Conservation (phyloP, 2,113 vertebrate genomes). For the Sinocyclocheilus rhinocerous region DNA sequence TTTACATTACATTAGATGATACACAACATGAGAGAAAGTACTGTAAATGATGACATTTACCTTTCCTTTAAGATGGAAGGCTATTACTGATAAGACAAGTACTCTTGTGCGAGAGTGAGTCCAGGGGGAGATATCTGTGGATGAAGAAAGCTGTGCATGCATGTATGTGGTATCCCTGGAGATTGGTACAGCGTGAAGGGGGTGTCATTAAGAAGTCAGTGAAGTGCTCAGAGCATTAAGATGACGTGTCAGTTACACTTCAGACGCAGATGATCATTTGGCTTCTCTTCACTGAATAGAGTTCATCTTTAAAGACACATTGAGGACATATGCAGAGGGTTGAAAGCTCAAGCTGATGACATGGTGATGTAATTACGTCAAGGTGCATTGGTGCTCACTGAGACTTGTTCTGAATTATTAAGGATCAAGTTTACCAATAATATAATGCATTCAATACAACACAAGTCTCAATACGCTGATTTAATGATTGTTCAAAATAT, state of each 20-base stretch:
- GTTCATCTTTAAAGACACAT: background rate
- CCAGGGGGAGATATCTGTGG: background rate
- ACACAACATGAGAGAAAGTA: background rate
- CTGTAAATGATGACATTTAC: background rate
- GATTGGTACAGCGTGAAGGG: background rate
- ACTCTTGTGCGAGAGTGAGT: background rate
- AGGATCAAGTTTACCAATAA: background rate
- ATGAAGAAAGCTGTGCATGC: background rate
- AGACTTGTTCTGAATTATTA: background rate
- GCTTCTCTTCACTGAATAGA: constrained; percentile 8
- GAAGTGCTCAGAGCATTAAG: background rate
- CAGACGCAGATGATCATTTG: background rate
- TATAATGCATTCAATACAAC: background rate
- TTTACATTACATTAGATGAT: background rate
- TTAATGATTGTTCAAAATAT: too few relatives aligned
- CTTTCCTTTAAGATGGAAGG: background rate
- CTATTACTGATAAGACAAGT: background rate
- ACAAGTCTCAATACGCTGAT: background rate
- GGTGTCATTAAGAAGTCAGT: background rate
- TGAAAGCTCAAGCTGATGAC: background rate
- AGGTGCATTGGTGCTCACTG: background rate
- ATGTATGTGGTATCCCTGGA: background rate
- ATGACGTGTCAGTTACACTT: background rate
- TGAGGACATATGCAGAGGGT: background rate
- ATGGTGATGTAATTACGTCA: background rate